These are phyloP conservation scores for Blastobasis adustella DNA, from an alignment of 2,888 invertebrate genomes.

Conservation along the genomic window DNA sequence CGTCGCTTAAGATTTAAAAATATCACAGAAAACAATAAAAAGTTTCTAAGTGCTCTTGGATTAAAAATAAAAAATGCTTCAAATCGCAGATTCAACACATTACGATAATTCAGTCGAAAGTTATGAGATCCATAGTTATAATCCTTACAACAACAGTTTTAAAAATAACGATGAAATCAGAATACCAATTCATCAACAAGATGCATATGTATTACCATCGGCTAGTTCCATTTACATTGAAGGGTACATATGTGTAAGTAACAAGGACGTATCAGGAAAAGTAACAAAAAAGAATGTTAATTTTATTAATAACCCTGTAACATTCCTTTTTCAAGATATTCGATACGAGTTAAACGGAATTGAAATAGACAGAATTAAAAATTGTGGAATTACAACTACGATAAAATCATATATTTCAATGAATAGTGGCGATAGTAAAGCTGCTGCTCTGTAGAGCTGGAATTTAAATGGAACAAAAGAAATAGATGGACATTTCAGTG, in stretches of 20 bases:
- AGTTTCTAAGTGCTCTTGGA: conserved; percentile 10
- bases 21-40: too few relatives aligned
- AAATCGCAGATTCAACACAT: conserved; percentile 6
- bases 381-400: too few relatives aligned
- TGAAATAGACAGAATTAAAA: too few relatives aligned
- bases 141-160: conserved; percentile 9
- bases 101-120: conserved; percentile 14
- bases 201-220: conserved; percentile 15
- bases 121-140: conserved; percentile 15
- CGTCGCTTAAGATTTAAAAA: too few relatives aligned
- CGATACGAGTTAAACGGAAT: too few relatives aligned
- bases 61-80: conserved; percentile 12
- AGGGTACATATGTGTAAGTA: conserved; percentile 6
- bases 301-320: too few relatives aligned
- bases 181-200: conserved; percentile 16
- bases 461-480: conserved; percentile 18
- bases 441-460: conserved; percentile 19
- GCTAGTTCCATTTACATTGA: conserved; percentile 14
- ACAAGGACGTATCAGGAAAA: too few relatives aligned
- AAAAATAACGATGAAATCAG: conserved; percentile 16
- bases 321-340: too few relatives aligned
- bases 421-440: conserved; percentile 19
- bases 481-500: conserved; percentile 18
- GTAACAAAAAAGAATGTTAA: too few relatives aligned
- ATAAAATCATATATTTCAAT: conserved; percentile 33